phyloP scores from a whole-genome alignment of 2,888 invertebrate species.

The Lamellibrachia columna region DNA sequence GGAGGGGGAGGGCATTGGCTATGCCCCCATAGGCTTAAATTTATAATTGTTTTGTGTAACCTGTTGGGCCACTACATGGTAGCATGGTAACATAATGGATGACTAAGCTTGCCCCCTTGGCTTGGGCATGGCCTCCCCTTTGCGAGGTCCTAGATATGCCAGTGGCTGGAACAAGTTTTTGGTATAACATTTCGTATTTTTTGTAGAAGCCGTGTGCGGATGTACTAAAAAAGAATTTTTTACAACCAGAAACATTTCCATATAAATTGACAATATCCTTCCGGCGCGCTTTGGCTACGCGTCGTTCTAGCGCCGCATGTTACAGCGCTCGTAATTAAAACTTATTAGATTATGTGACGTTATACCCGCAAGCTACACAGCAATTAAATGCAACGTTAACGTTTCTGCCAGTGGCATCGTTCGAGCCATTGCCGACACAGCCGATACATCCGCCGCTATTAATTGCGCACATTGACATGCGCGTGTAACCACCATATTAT shows the following conservation, averaged over 20 bases:
- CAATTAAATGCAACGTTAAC: neutral
- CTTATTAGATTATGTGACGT: neutral
- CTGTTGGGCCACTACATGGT: too few relatives aligned
- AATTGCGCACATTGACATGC: neutral
- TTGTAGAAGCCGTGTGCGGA: neutral
- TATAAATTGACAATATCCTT: neutral
- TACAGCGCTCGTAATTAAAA: neutral
- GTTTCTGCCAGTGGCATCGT: neutral
- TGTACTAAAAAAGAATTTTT: neutral
- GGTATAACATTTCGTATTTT: too few relatives aligned
- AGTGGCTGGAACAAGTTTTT: too few relatives aligned
- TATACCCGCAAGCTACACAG: neutral
- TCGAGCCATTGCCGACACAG: neutral
- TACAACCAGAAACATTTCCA: neutral
- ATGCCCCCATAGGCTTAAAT: too few relatives aligned
- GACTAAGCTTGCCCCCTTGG: too few relatives aligned
- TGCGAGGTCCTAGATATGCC: too few relatives aligned
- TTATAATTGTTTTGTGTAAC: too few relatives aligned
- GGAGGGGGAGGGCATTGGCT: too few relatives aligned
- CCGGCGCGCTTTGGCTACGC: neutral
- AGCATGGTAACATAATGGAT: too few relatives aligned
- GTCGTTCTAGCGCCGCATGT: neutral
- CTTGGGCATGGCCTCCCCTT: too few relatives aligned
- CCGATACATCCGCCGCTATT: neutral
- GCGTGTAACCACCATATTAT: neutral